phyloP scores from a whole-genome alignment of 2,797 vertebrate species.

The Heteromormyrus szaboi region DNA sequence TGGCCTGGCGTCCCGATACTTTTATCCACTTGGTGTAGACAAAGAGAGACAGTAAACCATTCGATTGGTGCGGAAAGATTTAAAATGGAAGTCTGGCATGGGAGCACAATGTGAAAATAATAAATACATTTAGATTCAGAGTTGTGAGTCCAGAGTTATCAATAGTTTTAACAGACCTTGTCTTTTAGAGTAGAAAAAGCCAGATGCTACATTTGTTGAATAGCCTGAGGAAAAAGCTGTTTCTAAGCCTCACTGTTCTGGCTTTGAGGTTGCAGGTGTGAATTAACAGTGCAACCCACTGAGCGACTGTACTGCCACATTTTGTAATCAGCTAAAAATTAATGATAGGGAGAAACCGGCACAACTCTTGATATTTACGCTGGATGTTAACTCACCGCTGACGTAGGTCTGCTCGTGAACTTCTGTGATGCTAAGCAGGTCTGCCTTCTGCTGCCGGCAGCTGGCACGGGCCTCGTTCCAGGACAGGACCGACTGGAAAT shows the following conservation, averaged over 20 bases:
- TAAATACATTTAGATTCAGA: neutral
- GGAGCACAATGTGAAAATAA: neutral
- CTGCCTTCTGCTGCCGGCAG: constrained; percentile 89
- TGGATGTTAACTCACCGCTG: constrained; percentile 65
- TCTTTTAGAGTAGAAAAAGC: neutral
- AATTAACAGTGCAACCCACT: neutral
- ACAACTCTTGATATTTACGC: neutral
- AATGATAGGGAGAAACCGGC: neutral
- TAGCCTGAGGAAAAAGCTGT: neutral
- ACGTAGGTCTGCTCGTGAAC: constrained; percentile 97
- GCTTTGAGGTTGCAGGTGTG: neutral
- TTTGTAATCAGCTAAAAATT: neutral
- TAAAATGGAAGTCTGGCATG: neutral
- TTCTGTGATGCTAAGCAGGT: constrained; percentile 90
- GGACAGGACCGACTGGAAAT: constrained; percentile 87
- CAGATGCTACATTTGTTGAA: neutral
- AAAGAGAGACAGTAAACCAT: neutral
- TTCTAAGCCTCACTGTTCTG: neutral
- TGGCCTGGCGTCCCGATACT: neutral
- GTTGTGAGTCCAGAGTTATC: neutral
- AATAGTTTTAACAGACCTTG: neutral
- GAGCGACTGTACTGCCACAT: neutral
- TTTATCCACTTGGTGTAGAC: neutral
- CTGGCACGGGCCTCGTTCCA: constrained; percentile 92
- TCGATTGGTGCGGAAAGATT: neutral